Evolutionary conservation across 2,113 vertebrate genomes (phyloP).

Genomic region (Damaliscus lunatus): DNA sequence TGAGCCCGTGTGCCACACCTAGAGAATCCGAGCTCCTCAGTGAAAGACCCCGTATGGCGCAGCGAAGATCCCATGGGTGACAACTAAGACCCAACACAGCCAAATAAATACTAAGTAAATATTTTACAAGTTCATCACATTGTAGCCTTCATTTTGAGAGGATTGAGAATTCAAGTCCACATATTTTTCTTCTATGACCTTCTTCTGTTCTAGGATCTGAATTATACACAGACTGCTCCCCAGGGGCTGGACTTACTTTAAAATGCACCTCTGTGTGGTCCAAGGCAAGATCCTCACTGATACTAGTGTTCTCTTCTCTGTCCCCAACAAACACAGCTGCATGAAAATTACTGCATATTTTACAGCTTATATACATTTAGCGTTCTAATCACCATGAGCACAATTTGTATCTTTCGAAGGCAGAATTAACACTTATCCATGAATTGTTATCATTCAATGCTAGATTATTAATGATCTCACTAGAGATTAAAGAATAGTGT

Average conservation of each 20-base stretch:
- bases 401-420: neutral
- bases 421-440: constrained; percentile 12
- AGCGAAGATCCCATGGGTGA: neutral
- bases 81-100: neutral
- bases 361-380: neutral
- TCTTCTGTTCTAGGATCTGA: neutral
- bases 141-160: neutral
- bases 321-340: neutral
- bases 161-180: neutral
- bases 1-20: neutral
- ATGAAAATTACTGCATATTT: constrained; percentile 2
- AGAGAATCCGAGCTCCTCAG: neutral
- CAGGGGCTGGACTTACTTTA: neutral
- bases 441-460: neutral
- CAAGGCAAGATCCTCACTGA: neutral
- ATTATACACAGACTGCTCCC: neutral
- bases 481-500: neutral
- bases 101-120: neutral
- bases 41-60: accelerated
- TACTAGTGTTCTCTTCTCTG: neutral
- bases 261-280: neutral
- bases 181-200: neutral
- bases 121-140: neutral
- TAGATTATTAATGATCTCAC: constrained; percentile 13
- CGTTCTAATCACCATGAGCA: neutral